Base-by-base conservation (phyloP, 2,888 invertebrate species). In the Idaea straminata region DNA sequence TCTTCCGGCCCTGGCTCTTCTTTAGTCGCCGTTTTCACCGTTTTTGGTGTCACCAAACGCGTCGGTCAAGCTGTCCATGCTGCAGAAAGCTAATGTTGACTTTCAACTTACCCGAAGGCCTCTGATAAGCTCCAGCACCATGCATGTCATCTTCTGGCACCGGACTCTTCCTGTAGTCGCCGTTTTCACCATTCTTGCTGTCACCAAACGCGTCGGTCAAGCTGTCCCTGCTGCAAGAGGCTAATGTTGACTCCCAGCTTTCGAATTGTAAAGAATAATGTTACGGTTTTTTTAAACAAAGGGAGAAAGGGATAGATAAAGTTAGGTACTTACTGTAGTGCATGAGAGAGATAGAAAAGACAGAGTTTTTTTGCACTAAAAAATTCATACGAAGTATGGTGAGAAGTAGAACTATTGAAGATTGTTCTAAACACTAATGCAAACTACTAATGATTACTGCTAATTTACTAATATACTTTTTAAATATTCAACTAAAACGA, bases 131-230 rank as follows among this genome's bases (percentile, higher is more conserved):
- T 0, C 89, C 81, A 35, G 93, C 92, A 36, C 94, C 87, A 15
- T 91, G 80, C 72, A 92, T 93, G 60, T 95, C 95, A 35, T 95
- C 95, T 68, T 85, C 95, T 68, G 82, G 94, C 72, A 82, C 93
- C 80, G 92, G 92, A 1, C 92, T 92, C 77, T 95, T 95, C 70
- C 94, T 93, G 67, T 95, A 94, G 61, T 95, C 94, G 0, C 94
- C 94, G 15, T 94, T 94, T 74, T 95, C 95, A 74, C 95, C 94
- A 63, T 94, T 94, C 72, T 94, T 94, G n/a, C 93, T 91, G 73
- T 95, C 94, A 66, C 96, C 96, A 78, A 95, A 96, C 0, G 93
- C 93, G 73, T 96, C 96, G 47, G 95, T 96, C 71, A 96, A 91
- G 76, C 96, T 96, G 83, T 95, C 95, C 69, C 95, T 93, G 79